A percentile compares a stretch with the other conserved stretches of the same genome.
phyloP scores from a whole-genome alignment of 2,113 vertebrate species.

The Eretmochelys imbricata region DNA sequence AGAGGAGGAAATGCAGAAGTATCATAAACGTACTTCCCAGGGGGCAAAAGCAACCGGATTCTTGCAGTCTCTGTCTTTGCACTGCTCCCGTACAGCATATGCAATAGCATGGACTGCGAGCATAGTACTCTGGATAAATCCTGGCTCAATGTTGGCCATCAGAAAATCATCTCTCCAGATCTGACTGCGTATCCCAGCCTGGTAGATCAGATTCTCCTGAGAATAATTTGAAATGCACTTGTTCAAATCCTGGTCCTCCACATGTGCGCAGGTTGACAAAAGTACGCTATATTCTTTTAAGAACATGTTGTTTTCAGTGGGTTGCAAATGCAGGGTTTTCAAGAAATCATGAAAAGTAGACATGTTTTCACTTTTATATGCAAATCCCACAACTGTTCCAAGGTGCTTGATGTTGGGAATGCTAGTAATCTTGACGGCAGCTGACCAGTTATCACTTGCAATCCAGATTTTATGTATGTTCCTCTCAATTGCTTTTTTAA shows the following conservation, averaged over 20 bases:
- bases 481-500: constrained; percentile 74
- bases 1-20: neutral
- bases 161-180: constrained; percentile 76
- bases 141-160: constrained; percentile 67
- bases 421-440: constrained; percentile 72
- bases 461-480: constrained; percentile 87
- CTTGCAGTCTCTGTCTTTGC: constrained; percentile 79
- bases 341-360: constrained; percentile 82
- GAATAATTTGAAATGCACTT: constrained; percentile 75
- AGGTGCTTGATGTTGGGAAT: constrained; percentile 79
- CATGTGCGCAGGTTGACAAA: constrained; percentile 60
- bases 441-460: constrained; percentile 91
- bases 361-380: constrained; percentile 83
- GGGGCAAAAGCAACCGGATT: constrained; percentile 78
- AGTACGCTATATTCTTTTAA: constrained; percentile 77
- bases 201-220: constrained; percentile 32
- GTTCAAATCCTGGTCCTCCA: constrained; percentile 74
- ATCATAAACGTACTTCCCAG: constrained; percentile 84
- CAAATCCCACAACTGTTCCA: constrained; percentile 87
- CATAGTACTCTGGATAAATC: constrained; percentile 80
- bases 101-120: constrained; percentile 85
- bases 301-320: constrained; percentile 74
- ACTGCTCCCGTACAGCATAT: constrained; percentile 81
- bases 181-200: constrained; percentile 11
- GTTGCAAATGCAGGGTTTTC: constrained; percentile 66